These are phyloP conservation scores for Ophioninae sp. DNA, from an alignment of 2,888 invertebrate species.

Conservation along the genomic window DNA sequence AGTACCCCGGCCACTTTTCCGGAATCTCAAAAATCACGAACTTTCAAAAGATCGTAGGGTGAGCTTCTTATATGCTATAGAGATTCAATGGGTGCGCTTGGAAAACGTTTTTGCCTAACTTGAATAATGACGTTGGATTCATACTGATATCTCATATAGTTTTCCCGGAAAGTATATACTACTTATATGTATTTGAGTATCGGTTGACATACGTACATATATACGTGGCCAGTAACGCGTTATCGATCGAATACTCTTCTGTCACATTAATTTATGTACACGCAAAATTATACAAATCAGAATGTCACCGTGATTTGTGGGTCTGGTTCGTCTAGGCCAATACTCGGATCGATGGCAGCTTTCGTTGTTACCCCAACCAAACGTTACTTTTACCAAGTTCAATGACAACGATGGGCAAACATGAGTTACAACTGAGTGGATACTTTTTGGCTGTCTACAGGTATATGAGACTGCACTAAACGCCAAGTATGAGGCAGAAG, in stretches of 20 bases:
- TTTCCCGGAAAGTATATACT: no score
- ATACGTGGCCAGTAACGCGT: neutral
- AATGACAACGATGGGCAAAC: neutral
- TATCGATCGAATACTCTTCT: neutral
- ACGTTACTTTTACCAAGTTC: neutral
- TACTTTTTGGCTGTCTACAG: neutral
- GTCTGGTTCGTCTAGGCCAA: no score
- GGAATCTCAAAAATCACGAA: no score
- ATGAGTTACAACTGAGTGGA: neutral
- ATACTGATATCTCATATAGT: no score
- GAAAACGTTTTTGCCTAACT: no score
- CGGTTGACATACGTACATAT: no score
- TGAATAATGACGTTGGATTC: no score
- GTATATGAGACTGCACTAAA: neutral
- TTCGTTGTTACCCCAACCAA: neutral
- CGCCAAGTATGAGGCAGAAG: neutral
- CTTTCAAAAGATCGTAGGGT: no score
- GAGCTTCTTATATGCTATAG: no score
- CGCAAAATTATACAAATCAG: neutral
- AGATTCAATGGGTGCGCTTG: no score
- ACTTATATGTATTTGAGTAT: no score
- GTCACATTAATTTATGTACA: neutral
- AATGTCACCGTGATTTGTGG: neutral
- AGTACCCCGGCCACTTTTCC: no score
- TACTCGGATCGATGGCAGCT: neutral